These are phyloP conservation scores for Takifugu rubripes DNA, from an alignment of 2,797 vertebrate genomes.

Conservation along the genomic window DNA sequence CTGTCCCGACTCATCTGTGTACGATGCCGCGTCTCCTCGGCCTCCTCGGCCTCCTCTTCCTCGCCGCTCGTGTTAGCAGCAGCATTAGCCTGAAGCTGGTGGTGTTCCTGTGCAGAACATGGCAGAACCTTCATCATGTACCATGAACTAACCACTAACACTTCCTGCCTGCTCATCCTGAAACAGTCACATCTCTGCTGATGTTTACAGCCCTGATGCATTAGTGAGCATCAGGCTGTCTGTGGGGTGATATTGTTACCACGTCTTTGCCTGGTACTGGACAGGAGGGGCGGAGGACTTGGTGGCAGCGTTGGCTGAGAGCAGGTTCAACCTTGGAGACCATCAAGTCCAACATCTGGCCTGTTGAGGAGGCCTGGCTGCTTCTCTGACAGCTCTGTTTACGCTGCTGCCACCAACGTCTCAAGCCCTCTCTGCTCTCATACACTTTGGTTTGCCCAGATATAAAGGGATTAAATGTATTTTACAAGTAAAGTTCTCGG, in stretches of 20 bases:
- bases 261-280: constrained; percentile 68
- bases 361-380: not conserved
- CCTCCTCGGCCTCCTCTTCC: constrained; percentile 4
- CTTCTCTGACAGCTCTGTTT: constrained; percentile 1
- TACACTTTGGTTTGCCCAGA: constrained; percentile 70
- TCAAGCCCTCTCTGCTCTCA: constrained; percentile 38
- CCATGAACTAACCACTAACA: constrained; percentile 9
- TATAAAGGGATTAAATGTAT: constrained; percentile 82
- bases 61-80: not conserved
- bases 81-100: not conserved
- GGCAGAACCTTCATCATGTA: constrained; percentile 6
- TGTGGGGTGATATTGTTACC: constrained; percentile 68
- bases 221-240: constrained; percentile 65
- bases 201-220: constrained; percentile 72
- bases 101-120: not conserved
- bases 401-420: constrained; percentile 27
- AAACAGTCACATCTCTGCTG: constrained; percentile 59
- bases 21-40: constrained; percentile 1
- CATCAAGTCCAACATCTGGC: not conserved
- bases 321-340: constrained; percentile 4
- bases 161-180: not conserved
- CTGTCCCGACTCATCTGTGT: not conserved
- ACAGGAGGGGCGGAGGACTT: constrained; percentile 35
- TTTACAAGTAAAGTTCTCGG: constrained; percentile 71
- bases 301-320: constrained; percentile 37